Evolutionary conservation across 1,140 invertebrate species (phyloP), one percentile per base, ranked within the genome.

Genomic region (Orchestia grillus): DNA sequence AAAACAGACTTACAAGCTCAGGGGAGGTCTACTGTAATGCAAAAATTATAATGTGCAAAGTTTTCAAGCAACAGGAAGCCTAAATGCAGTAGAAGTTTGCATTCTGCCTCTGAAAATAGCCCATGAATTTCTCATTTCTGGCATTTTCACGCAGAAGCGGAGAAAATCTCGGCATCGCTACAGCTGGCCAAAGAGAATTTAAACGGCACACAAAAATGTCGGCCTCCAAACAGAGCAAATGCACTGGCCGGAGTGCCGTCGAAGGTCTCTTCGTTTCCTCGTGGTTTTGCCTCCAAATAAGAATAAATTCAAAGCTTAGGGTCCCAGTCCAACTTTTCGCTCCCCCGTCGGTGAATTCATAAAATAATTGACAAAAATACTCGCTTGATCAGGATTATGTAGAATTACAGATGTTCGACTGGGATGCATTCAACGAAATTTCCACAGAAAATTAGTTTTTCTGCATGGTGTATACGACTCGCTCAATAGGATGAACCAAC

Each of bases 131-230:
- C 41, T 42, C 41, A 44, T 23, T 90, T 90, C 43, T 44, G 88
- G 88, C n/a, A 90, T 90, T 90, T 90, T 90, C 43, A 19, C 88
- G 88, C 36, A 44, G 36, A 90, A 90, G 88, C 88, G 41, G 3
- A 90, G 88, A 41, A 90, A 90, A 90, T 90, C n/a, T 90, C 42
- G 11, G n/a, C 88, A 15, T 90, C 15, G 43, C 88, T 11, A 15
- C 11, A 23, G 43, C 88, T 90, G 88, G 44, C 44, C 44, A 40
- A 44, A 47, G 92, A 91, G 92, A 94, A 94, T 94, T 94, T 94
- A 94, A 94, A 94, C 92, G 40, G 40, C 43, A 19, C 92, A 42
- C 92, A 94, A 94, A 44, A 94, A 94, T 94, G 44, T 36, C 40
- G 90, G 6, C 19, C 23, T 43, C 88, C 88, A 90, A 90, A 90